phyloP scores from a whole-genome alignment of 2,888 invertebrate genomes.

The Apodemia mormo region DNA sequence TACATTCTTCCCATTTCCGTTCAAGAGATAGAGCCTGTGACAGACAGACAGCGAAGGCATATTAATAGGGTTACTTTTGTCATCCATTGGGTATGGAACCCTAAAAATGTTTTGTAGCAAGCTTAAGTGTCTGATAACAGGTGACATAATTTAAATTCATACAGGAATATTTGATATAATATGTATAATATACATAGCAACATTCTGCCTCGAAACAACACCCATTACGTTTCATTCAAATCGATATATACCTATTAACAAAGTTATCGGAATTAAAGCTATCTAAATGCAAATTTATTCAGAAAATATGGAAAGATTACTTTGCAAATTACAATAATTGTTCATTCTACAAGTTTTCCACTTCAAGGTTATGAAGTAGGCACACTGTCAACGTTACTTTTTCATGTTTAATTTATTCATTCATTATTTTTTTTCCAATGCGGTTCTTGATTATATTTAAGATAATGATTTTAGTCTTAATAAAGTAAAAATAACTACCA shows the following conservation, averaged over 20 bases:
- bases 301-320: not conserved
- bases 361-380: not conserved
- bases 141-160: too few species aligned
- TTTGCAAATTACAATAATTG: constrained; percentile 3
- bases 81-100: too few species aligned
- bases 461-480: not conserved
- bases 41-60: too few species aligned
- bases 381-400: not conserved
- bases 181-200: too few species aligned
- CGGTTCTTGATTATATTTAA: not conserved
- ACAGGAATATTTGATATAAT: too few species aligned
- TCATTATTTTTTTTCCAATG: not conserved
- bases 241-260: not conserved
- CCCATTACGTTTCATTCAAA: not conserved
- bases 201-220: not conserved
- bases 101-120: too few species aligned
- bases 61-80: too few species aligned
- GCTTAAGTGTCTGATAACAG: too few species aligned
- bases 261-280: not conserved
- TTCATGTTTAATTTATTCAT: not conserved
- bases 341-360: not conserved
- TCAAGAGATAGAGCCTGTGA: too few species aligned
- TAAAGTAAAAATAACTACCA: too few species aligned
- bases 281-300: not conserved
- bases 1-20: too few species aligned